Conservation (phyloP, 1,140 invertebrate genomes). For the Probaryconus sp. region DNA sequence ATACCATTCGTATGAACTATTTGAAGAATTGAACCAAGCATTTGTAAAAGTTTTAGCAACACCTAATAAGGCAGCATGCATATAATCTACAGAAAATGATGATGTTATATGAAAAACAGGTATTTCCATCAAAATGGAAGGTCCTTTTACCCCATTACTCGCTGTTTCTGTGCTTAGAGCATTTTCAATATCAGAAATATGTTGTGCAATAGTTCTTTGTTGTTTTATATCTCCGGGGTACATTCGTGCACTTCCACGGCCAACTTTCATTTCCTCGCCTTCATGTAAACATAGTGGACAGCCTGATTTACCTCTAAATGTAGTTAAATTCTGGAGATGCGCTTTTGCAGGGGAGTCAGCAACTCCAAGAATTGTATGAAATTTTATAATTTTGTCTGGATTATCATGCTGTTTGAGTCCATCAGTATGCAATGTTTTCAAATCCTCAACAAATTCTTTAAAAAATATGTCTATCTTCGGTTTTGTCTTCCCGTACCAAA, state of each 20-base stretch:
- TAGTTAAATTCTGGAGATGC: conserved; percentile 19
- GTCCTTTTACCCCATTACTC: not conserved
- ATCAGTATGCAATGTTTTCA: conserved; percentile 2
- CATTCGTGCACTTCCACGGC: conserved; percentile 17
- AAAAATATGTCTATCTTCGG: conserved; percentile 20
- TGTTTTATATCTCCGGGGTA: conserved; percentile 11
- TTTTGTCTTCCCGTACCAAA: conserved; percentile 22
- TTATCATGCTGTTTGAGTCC: no score
- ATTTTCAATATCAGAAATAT: conserved; percentile 6
- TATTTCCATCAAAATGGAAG: no score
- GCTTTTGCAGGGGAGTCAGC: conserved; percentile 23
- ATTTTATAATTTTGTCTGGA: no score
- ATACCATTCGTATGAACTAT: conserved; percentile 31
- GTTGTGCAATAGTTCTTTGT: no score
- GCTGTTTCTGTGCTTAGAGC: not conserved
- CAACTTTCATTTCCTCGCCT: conserved; percentile 15
- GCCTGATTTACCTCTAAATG: conserved; percentile 31
- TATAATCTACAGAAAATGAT: conserved; percentile 60
- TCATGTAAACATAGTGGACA: conserved; percentile 31
- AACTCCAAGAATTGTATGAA: conserved; percentile 21
- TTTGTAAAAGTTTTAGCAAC: conserved; percentile 40
- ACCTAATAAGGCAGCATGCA: conserved; percentile 53
- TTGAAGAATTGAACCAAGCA: conserved; percentile 38
- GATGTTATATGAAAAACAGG: conserved; percentile 54
- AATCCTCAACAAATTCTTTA: not conserved